Evolutionary conservation across 2,888 invertebrate genomes (phyloP), one percentile per base, ranked within the genome.

Genomic region (Sclerodermus sp.): DNA sequence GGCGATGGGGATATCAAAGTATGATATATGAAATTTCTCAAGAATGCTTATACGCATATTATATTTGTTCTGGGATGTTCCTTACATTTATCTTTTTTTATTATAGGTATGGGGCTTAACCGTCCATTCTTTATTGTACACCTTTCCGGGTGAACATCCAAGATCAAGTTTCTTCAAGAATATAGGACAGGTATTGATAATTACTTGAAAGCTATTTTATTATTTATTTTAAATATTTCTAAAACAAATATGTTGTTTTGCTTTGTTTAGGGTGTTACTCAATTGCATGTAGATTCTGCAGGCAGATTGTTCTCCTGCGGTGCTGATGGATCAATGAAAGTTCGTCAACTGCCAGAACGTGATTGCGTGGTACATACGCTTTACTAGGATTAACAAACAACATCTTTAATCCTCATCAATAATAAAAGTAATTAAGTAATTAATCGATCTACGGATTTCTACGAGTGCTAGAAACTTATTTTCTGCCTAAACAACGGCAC

Each of bases 261-360:
- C 60, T 53, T 49, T 51, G 2, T 47, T 42, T 23, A 78, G 80
- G 96, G 96, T 30, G 97, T 98, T 37, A 95, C 96, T 41, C 97
- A 99, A 80, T 83, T 99, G 62, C 89, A 92, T 74, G 88, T 98
- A 55, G 97, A 97, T 78, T 86, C 89, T 38, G 87, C 88, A 55
- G 90, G 90, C 18, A 87, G 97, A 42, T 82, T 99, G 66, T 98
- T 96, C 82, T 98, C 98, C 5, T 99, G 99, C 79, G 99, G 99
- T 47, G 96, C 96, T 42, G 99, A 99, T 82, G 97, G 97, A 67
- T 96, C 97, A 43, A 93, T 99, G 89, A 98, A 98, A 84, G 93
- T 97, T 62, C 86, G 97, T 60, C 90, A 92, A 76, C 82, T 97
- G 67, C 93, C 95, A 14, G 94, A 95, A 74, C 84, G 90, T 60